These are phyloP conservation scores for Centroberyx gerrardi DNA, from an alignment of 2,797 vertebrate species.

Conservation along the genomic window DNA sequence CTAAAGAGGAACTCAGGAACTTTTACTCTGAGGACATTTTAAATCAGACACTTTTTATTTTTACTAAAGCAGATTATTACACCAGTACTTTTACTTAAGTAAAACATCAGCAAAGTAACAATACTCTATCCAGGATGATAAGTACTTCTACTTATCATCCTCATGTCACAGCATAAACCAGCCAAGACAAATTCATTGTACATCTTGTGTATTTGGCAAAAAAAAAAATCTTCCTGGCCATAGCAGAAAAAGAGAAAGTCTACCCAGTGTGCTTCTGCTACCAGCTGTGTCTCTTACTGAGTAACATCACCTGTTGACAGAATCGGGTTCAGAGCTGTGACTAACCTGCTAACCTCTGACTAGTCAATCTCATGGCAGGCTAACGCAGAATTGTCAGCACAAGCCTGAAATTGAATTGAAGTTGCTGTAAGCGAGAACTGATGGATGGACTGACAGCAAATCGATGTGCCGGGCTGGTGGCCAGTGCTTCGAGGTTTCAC, in stretches of 20 bases:
- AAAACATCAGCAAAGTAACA: no score
- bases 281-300: neutral
- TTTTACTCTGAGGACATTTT: no score
- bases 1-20: no score
- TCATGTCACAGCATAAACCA: no score
- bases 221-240: neutral
- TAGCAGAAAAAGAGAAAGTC: neutral
- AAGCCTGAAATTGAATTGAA: neutral
- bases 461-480: neutral
- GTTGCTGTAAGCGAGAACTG: conserved; percentile 1
- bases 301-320: neutral
- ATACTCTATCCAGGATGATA: no score
- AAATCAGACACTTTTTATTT: no score
- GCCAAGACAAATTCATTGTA: neutral
- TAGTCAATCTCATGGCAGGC: neutral
- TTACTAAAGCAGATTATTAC: no score
- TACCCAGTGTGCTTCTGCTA: neutral
- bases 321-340: neutral
- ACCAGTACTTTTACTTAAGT: no score
- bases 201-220: neutral
- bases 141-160: no score
- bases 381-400: neutral
- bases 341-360: neutral
- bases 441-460: neutral
- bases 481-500: neutral